Conservation (phyloP, 2,888 invertebrate species). For the Spilarctia lutea region DNA sequence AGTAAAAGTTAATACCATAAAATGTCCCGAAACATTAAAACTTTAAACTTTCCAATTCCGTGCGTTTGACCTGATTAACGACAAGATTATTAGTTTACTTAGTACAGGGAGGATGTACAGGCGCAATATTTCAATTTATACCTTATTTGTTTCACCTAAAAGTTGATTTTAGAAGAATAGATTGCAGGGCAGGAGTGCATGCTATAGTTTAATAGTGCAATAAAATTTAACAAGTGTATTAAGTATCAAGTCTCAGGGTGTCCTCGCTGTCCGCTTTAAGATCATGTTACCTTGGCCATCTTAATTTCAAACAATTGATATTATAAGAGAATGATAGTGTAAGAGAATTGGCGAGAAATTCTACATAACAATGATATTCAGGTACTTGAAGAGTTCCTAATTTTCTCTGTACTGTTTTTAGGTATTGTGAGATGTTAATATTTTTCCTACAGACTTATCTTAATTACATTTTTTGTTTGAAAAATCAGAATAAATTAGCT, state of each 20-base stretch:
- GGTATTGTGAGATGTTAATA: neutral
- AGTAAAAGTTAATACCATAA: constrained; percentile 42
- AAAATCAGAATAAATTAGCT: neutral
- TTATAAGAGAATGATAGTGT: too few species aligned
- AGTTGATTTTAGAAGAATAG: constrained; percentile 23
- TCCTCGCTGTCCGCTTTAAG: constrained; percentile 22
- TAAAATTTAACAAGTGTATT: constrained; percentile 62
- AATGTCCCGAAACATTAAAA: constrained; percentile 48
- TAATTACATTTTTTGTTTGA: neutral
- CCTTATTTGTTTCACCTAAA: neutral
- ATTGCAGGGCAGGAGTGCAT: constrained; percentile 23
- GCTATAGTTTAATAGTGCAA: constrained; percentile 57
- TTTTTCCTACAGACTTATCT: neutral
- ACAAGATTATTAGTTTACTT: constrained; percentile 58
- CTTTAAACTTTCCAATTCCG: constrained; percentile 51
- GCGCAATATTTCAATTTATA: neutral
- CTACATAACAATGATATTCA: too few species aligned
- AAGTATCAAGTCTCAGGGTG: constrained; percentile 49
- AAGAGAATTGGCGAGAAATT: neutral
- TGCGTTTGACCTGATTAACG: constrained; percentile 65
- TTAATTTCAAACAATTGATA: neutral
- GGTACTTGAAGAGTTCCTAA: neutral
- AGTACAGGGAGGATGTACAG: constrained; percentile 44
- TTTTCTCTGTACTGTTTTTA: too few species aligned
- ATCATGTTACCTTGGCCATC: constrained; percentile 18